Percentiles rank a stretch among this genome's conserved stretches.
Evolutionary conservation across 2,797 vertebrate species (phyloP).

Genomic region (Stomatorhinus walkeri): DNA sequence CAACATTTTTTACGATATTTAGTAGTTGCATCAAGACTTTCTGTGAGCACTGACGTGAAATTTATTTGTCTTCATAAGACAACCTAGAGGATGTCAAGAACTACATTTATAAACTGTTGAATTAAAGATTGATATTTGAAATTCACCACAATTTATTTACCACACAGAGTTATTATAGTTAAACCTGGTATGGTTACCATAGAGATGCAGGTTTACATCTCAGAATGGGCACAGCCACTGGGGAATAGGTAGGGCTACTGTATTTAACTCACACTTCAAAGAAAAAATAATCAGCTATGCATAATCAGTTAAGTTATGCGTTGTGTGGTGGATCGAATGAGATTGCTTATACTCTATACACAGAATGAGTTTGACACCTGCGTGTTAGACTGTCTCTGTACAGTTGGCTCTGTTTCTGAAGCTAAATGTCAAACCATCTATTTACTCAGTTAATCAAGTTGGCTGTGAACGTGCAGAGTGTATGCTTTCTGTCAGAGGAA

Average conservation of each 20-base stretch:
- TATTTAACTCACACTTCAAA: background rate
- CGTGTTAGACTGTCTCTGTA: background rate
- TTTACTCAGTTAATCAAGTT: background rate
- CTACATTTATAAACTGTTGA: background rate
- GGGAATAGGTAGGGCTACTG: background rate
- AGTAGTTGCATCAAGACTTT: background rate
- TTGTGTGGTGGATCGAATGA: background rate
- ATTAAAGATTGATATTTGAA: background rate
- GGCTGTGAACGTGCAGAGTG: background rate
- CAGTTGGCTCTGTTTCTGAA: background rate
- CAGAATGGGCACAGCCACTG: background rate
- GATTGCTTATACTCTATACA: background rate
- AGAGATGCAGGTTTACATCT: background rate
- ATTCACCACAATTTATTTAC: background rate
- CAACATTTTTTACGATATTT: background rate
- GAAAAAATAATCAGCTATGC: background rate
- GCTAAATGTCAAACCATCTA: background rate
- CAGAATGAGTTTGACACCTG: background rate
- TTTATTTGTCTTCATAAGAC: slow-evolving; percentile 5
- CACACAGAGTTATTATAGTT: background rate
- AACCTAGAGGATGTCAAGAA: slow-evolving; percentile 4
- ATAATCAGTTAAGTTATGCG: background rate
- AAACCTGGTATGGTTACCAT: background rate
- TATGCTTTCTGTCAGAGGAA: background rate
- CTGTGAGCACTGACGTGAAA: background rate